phyloP scores from a whole-genome alignment of 1,140 invertebrate genomes.

The Bathynomus jamesi region DNA sequence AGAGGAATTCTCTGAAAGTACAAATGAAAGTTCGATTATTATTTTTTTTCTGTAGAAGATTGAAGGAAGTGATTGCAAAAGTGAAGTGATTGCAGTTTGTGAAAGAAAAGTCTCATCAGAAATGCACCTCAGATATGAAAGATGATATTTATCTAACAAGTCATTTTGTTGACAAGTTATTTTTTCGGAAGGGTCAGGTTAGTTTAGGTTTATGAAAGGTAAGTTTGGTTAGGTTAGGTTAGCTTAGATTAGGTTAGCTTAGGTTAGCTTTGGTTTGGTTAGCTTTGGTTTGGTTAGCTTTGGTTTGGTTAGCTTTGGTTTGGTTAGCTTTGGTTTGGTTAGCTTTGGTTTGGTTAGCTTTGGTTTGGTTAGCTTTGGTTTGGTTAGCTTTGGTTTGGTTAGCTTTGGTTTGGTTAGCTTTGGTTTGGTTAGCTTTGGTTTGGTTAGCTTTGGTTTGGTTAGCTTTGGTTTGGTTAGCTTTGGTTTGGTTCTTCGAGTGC shows the following conservation, averaged over 20 bases:
- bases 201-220: neutral
- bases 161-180: too few species aligned
- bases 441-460: neutral
- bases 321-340: neutral
- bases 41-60: too few species aligned
- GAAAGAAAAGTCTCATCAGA: too few species aligned
- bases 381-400: neutral
- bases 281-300: conserved; percentile 37
- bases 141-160: too few species aligned
- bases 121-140: too few species aligned
- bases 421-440: neutral
- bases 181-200: conserved; percentile 38
- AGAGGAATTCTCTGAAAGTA: too few species aligned
- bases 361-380: neutral
- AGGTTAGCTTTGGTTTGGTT: conserved; percentile 9
- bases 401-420: neutral
- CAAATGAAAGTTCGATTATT: too few species aligned
- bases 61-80: too few species aligned
- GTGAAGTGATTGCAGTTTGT: too few species aligned
- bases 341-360: conserved; percentile 3
- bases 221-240: neutral
- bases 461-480: neutral
- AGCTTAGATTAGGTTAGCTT: conserved; percentile 3
- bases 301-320: neutral
- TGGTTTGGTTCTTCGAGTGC: neutral